Evolutionary conservation across 1,140 invertebrate species (phyloP).

Genomic region (Bactericera cockerelli): DNA sequence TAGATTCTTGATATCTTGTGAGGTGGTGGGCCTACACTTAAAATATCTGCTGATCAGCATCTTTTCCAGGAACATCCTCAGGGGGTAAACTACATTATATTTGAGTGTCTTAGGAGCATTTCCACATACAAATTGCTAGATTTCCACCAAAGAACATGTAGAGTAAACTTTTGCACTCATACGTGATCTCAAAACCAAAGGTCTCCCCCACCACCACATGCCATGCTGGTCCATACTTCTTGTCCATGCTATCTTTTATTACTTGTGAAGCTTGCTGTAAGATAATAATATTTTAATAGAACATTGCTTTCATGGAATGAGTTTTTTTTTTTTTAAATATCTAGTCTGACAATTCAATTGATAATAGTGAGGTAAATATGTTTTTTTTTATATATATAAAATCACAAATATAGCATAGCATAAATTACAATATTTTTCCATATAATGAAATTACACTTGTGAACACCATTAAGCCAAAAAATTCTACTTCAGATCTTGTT

Average conservation of each 20-base stretch:
- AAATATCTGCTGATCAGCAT: no score
- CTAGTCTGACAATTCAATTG: neutral
- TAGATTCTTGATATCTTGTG: no score
- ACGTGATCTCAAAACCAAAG: constrained; percentile 82
- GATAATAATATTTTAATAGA: constrained; percentile 9
- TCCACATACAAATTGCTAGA: constrained; percentile 77
- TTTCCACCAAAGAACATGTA: constrained; percentile 89
- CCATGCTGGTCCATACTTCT: constrained; percentile 84
- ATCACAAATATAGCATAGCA: neutral
- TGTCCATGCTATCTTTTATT: constrained; percentile 88
- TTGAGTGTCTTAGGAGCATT: constrained; percentile 45
- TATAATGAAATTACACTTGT: neutral
- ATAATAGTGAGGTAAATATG: neutral
- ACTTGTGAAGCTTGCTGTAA: constrained; percentile 56
- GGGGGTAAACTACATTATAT: no score
- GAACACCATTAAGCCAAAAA: neutral
- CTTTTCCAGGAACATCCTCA: no score
- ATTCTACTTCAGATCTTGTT: no score
- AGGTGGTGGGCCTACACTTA: no score
- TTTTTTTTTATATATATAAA: neutral
- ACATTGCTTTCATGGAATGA: neutral
- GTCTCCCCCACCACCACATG: constrained; percentile 87
- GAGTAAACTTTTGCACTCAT: constrained; percentile 74
- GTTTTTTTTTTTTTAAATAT: no score
- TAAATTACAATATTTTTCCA: neutral